Percentiles rank a stretch among this genome's conserved stretches.
Conservation (phyloP, 2,797 vertebrate genomes). For the Schizopygopsis pylzovi region DNA sequence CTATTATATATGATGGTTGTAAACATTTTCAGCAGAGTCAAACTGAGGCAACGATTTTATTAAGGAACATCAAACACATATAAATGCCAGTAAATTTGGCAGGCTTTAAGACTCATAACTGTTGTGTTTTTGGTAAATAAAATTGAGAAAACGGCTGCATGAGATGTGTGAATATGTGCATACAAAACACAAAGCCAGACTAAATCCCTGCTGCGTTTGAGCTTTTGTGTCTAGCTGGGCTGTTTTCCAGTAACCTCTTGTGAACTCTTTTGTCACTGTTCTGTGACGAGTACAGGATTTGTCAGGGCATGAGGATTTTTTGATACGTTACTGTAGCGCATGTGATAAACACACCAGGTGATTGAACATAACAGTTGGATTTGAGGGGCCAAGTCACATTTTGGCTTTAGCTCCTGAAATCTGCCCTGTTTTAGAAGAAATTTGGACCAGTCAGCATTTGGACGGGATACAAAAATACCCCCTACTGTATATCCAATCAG, state of each 20-base stretch:
- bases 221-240: conserved; percentile 26
- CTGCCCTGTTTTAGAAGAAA: conserved; percentile 24
- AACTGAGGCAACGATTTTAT: background rate
- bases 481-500: background rate
- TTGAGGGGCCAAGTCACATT: background rate
- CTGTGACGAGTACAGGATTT: conserved; percentile 10
- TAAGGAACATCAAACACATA: background rate
- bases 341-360: background rate
- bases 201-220: conserved; percentile 6
- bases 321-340: background rate
- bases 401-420: conserved; percentile 41
- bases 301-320: conserved; percentile 27
- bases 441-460: conserved; percentile 35
- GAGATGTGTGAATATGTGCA: background rate
- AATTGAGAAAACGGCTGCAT: background rate
- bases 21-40: background rate
- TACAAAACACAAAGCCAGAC: background rate
- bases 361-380: conserved; percentile 16
- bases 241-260: conserved; percentile 21
- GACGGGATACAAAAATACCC: conserved; percentile 39
- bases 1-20: conserved; percentile 2
- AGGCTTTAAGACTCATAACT: background rate
- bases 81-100: background rate
- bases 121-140: background rate
- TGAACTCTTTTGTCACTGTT: conserved; percentile 32